A percentile compares a stretch with the other conserved stretches of the same genome.
Evolutionary conservation across 2,888 invertebrate species (phyloP).

Genomic region (Silvanus unidentatus): DNA sequence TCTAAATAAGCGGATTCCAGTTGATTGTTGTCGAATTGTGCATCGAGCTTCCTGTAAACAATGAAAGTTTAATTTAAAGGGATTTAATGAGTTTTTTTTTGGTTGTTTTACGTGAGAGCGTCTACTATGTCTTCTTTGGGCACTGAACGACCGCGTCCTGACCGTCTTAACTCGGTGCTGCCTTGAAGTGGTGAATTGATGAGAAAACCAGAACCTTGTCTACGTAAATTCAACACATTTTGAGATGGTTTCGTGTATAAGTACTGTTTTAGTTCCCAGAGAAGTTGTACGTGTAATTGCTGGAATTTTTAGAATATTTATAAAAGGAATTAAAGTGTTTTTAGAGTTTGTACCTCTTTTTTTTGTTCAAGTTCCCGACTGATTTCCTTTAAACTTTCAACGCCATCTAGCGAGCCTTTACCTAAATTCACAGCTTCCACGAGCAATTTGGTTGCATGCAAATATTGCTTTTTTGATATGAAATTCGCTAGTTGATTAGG

Average conservation of each 20-base stretch:
- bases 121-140: not conserved
- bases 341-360: constrained; percentile 51
- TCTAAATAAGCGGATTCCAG: constrained; percentile 55
- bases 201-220: constrained; percentile 54
- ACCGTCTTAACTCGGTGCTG: constrained; percentile 52
- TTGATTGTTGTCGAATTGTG: constrained; percentile 6
- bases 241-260: constrained; percentile 54
- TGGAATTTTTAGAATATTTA: too few relatives aligned
- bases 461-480: constrained; percentile 69
- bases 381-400: constrained; percentile 78
- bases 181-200: constrained; percentile 53
- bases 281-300: constrained; percentile 61
- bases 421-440: constrained; percentile 64
- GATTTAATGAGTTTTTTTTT: too few relatives aligned
- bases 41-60: constrained; percentile 28
- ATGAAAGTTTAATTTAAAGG: too few relatives aligned
- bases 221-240: constrained; percentile 47
- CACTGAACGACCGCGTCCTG: constrained; percentile 51
- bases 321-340: not conserved
- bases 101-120: not conserved
- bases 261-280: constrained; percentile 66
- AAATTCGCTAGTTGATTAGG: constrained; percentile 61
- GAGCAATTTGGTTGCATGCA: constrained; percentile 78
- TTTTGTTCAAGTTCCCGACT: constrained; percentile 66
- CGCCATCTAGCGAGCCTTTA: constrained; percentile 68